Percentiles rank a stretch among this genome's conserved stretches.
Conservation (phyloP, 2,888 invertebrate species). For the Aleiodes leptofemur region DNA sequence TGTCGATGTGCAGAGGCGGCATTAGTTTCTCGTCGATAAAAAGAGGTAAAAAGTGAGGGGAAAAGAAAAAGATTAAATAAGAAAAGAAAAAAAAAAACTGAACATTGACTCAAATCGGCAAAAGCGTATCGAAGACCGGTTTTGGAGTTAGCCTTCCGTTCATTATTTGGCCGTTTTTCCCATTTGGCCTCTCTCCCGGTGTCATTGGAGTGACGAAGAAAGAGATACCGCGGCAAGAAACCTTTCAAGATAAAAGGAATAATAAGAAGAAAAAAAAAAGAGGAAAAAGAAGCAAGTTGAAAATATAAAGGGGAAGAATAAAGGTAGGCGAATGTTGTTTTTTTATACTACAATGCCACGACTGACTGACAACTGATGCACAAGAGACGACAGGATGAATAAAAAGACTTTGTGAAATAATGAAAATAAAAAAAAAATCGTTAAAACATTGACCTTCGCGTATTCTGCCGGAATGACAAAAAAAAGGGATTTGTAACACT, state of each 20-base stretch:
- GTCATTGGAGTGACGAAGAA: slow-evolving; percentile 38
- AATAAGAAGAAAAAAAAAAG: not conserved
- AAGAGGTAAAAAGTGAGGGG: slow-evolving; percentile 47
- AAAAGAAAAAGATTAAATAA: not conserved
- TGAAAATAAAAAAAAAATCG: not conserved
- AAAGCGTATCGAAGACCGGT: slow-evolving; percentile 54
- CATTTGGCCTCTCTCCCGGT: slow-evolving; percentile 10
- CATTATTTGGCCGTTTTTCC: slow-evolving; percentile 67
- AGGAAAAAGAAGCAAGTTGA: too few relatives aligned
- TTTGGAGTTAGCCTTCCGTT: slow-evolving; percentile 58
- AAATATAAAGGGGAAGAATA: slow-evolving; percentile 6
- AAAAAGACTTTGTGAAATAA: not conserved
- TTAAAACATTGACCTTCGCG: not conserved
- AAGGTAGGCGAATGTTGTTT: slow-evolving; percentile 15
- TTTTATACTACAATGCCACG: not conserved
- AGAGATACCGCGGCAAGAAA: slow-evolving; percentile 45
- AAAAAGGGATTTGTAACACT: too few relatives aligned
- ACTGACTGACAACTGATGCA: slow-evolving; percentile 20
- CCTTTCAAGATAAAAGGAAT: slow-evolving; percentile 18
- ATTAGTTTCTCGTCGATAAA: slow-evolving; percentile 50
- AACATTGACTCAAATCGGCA: slow-evolving; percentile 50
- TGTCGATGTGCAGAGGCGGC: slow-evolving; percentile 29
- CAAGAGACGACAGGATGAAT: not conserved
- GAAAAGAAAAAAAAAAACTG: slow-evolving; percentile 41
- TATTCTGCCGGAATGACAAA: too few relatives aligned